A percentile compares a stretch with the other conserved stretches of the same genome.
Evolutionary conservation across 2,888 invertebrate genomes (phyloP).

Genomic region (Chloroclysta siterata): DNA sequence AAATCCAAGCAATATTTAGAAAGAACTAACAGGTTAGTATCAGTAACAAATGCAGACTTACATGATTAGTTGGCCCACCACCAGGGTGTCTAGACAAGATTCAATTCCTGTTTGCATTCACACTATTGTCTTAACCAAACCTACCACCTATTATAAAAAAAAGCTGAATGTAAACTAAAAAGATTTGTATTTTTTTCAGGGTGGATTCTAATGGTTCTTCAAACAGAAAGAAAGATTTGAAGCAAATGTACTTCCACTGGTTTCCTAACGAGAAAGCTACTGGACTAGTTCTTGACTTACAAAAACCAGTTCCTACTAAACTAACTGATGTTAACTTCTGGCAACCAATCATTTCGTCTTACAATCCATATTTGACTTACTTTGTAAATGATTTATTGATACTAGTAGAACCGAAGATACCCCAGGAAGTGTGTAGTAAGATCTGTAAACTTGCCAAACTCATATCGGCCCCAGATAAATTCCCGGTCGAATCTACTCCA

Average conservation of each 20-base stretch:
- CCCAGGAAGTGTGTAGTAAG: conserved; percentile 52
- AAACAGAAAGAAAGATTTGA: conserved; percentile 63
- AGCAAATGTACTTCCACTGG: conserved; percentile 68
- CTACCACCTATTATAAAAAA: too few relatives aligned
- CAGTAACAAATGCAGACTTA: too few relatives aligned
- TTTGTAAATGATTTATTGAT: conserved; percentile 66
- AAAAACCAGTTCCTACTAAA: conserved; percentile 63
- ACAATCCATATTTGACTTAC: conserved; percentile 68
- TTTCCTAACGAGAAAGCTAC: conserved; percentile 67
- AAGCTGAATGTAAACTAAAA: neutral
- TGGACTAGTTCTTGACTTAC: conserved; percentile 65
- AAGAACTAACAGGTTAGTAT: conserved; percentile 60
- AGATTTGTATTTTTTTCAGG: conserved; percentile 56
- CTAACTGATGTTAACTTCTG: conserved; percentile 66
- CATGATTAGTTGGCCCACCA: too few relatives aligned
- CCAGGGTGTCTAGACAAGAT: too few relatives aligned
- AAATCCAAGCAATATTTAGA: conserved; percentile 67
- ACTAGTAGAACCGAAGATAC: conserved; percentile 64
- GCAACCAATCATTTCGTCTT: conserved; percentile 68
- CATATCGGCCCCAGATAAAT: conserved; percentile 64
- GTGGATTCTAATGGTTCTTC: conserved; percentile 43
- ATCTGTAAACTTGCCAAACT: conserved; percentile 65
- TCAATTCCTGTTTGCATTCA: too few relatives aligned
- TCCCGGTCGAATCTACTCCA: conserved; percentile 41
- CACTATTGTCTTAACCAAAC: too few relatives aligned